Evolutionary conservation across 2,113 vertebrate species (phyloP).

Genomic region (Phodopus roborovskii): DNA sequence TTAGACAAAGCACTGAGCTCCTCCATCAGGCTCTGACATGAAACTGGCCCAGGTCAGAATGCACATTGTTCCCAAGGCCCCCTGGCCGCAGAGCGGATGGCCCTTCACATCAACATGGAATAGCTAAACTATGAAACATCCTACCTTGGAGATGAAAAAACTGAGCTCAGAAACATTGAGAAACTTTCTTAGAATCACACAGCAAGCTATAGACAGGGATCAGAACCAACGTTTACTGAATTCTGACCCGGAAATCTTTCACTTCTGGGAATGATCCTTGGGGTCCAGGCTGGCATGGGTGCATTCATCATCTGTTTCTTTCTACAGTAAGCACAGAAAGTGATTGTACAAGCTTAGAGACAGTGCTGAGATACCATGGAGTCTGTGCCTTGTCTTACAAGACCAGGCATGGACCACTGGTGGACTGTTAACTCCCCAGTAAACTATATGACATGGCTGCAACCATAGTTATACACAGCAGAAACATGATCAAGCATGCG

Average conservation of each 20-base stretch:
- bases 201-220: background rate
- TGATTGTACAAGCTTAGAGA: background rate
- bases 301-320: background rate
- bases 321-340: background rate
- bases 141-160: background rate
- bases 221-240: background rate
- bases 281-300: fast-evolving
- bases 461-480: background rate
- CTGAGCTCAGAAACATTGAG: conserved; percentile 7
- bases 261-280: background rate
- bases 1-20: conserved; percentile 55
- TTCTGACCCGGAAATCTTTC: background rate
- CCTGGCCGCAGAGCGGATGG: background rate
- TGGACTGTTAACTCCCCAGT: background rate
- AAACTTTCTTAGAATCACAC: background rate
- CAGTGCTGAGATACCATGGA: too few relatives aligned
- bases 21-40: conserved; percentile 23
- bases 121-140: background rate
- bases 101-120: background rate
- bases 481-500: fast-evolving
- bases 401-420: too few relatives aligned
- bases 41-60: background rate
- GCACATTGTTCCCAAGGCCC: background rate
- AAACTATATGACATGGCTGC: background rate
- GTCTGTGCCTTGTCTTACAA: background rate